Evolutionary conservation across 1,140 invertebrate genomes (phyloP).

Genomic region (Phenacoccus solenopsis): DNA sequence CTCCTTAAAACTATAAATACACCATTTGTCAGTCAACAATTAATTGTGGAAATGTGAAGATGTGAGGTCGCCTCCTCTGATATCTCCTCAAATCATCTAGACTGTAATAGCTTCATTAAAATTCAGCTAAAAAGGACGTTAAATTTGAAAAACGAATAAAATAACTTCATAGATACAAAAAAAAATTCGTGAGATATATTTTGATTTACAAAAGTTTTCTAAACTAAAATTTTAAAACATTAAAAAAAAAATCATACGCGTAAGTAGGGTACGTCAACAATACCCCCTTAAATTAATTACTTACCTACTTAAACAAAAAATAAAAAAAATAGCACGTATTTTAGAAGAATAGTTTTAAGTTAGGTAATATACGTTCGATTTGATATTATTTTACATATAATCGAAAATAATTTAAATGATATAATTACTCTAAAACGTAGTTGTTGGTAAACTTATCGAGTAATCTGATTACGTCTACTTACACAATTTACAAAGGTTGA

Average conservation of each 20-base stretch:
- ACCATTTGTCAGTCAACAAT: too few species aligned
- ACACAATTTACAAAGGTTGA: not conserved
- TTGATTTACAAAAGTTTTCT: not conserved
- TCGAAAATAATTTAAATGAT: not conserved
- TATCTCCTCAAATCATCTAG: too few species aligned
- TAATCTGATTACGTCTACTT: not conserved
- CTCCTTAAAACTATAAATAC: too few species aligned
- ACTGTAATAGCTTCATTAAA: too few species aligned
- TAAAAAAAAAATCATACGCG: not conserved
- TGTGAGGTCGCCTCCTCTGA: too few species aligned
- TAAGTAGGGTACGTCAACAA: not conserved
- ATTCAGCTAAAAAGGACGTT: too few species aligned
- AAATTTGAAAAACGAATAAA: too few species aligned
- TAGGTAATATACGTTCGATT: not conserved
- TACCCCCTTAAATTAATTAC: too few species aligned
- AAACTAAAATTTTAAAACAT: not conserved
- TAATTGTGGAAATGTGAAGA: too few species aligned
- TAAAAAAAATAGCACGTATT: not conserved
- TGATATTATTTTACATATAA: not conserved
- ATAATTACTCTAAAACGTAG: not conserved
- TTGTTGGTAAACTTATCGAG: not conserved
- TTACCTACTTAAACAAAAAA: not conserved
- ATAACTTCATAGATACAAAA: too few species aligned
- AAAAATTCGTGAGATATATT: not conserved
- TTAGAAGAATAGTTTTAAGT: not conserved